Base-by-base conservation (phyloP, 2,797 vertebrate genomes). In the Prunella strophiata region DNA sequence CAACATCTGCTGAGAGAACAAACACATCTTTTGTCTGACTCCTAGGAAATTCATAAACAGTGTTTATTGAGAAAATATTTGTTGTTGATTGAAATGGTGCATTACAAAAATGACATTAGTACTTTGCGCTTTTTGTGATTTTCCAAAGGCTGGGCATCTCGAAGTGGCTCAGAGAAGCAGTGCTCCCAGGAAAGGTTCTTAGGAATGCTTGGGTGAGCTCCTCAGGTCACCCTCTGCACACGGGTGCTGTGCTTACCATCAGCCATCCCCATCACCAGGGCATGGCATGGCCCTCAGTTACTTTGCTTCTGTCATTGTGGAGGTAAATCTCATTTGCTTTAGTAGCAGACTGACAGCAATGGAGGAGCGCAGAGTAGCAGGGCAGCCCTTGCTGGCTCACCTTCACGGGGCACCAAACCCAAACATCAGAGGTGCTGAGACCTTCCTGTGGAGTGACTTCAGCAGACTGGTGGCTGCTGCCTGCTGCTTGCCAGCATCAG, bases 211-310 rank as follows among this genome's bases (percentile, higher is more conserved):
- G 48, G 32, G 15, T 0, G 0, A 77, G 52, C 40, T 84, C 27
- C 0, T 0, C 47, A 0, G 0, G 19, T 77, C 10, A 1, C 30
- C 36, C 15, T 74, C 30, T 4, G 3, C n/a, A 25, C 55, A 8
- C 0, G 0, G 3, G 30, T 23, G 57, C 77, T 81, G 45, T 0
- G 0, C 52, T 77, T 0, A 0, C 55, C 32, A 4, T 47, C 1
- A 0, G 27, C 59, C 16, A 7, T 51, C 58, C 45, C 66, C 45
- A 12, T 52, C 62, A 10, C 36, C 6, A 6, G 18, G 38, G 13
- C n/a, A 6, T 13, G 51, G 59, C 27, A 61, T 3, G 1, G 40
- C 68, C 7, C 1, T 36, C 68, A 12, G 0, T 74, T 47, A 16
- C 13, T 19, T n/a, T 32, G 23, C 45, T 88, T 55, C 54, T 43